phyloP scores from a whole-genome alignment of 2,113 vertebrate genomes.

The Myxocyprinus asiaticus region DNA sequence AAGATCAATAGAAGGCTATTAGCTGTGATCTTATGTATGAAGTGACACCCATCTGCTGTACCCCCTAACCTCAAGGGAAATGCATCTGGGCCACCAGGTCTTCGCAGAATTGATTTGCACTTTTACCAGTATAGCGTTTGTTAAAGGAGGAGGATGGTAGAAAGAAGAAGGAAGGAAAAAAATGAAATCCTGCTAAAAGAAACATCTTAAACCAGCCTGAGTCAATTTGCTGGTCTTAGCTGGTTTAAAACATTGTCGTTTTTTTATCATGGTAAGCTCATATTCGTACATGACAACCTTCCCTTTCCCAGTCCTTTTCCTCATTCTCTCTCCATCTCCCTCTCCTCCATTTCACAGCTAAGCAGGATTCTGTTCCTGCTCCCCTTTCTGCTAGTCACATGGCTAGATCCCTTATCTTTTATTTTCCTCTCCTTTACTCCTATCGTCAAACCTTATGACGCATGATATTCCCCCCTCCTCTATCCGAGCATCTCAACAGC shows the following conservation, averaged over 20 bases:
- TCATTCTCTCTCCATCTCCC: neutral
- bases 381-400: constrained; percentile 47
- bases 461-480: constrained; percentile 26
- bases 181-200: neutral
- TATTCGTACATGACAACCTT: too few relatives aligned
- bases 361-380: neutral
- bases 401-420: neutral
- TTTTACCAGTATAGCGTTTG: constrained; percentile 5
- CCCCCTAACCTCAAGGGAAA: constrained; percentile 9
- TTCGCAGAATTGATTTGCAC: constrained; percentile 36
- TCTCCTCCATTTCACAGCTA: constrained; percentile 32
- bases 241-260: too few relatives aligned
- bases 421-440: neutral
- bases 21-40: constrained; percentile 41
- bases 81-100: constrained; percentile 14
- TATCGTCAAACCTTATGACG: constrained; percentile 10
- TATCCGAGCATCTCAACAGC: too few relatives aligned
- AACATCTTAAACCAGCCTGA: too few relatives aligned
- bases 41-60: constrained; percentile 35
- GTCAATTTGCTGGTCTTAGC: too few relatives aligned
- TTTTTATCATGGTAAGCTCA: too few relatives aligned
- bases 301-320: neutral
- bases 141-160: neutral
- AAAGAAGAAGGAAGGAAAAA: too few relatives aligned
- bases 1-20: constrained; percentile 50